Evolutionary conservation across 2,888 invertebrate genomes (phyloP).

Genomic region (Serrognathus titanus): DNA sequence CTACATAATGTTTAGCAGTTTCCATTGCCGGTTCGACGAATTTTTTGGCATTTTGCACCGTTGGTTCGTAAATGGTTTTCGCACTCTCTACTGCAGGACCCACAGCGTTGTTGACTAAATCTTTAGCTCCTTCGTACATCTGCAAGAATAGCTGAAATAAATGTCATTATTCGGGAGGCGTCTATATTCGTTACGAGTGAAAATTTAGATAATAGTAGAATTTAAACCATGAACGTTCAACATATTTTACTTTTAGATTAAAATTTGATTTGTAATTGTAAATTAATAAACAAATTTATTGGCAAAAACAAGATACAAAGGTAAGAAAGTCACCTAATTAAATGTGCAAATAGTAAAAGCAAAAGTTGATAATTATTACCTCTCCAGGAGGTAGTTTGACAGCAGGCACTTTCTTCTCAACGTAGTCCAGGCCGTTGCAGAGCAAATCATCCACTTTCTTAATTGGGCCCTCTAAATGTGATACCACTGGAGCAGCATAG

Average conservation of each 20-base stretch:
- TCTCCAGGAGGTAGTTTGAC: slow-evolving; percentile 56
- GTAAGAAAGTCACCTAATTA: no score
- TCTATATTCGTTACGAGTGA: neutral
- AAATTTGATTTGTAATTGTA: no score
- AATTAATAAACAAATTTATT: no score
- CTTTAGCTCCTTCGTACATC: slow-evolving; percentile 48
- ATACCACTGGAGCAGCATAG: slow-evolving; percentile 51
- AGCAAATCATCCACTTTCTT: slow-evolving; percentile 54
- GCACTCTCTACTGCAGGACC: slow-evolving; percentile 40
- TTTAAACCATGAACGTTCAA: no score
- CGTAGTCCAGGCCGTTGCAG: slow-evolving; percentile 55
- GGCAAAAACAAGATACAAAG: no score
- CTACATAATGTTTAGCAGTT: slow-evolving; percentile 20
- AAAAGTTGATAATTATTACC: slow-evolving; percentile 37
- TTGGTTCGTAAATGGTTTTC: slow-evolving; percentile 31
- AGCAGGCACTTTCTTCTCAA: slow-evolving; percentile 56
- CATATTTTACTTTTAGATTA: no score
- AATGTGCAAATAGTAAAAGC: no score
- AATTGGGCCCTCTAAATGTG: slow-evolving; percentile 54
- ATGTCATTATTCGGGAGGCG: slow-evolving; percentile 12
- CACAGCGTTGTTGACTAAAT: slow-evolving; percentile 41
- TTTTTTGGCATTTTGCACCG: slow-evolving; percentile 33
- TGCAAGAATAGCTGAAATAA: slow-evolving; percentile 42
- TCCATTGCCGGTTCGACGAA: slow-evolving; percentile 28
- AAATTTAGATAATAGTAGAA: neutral